phyloP scores from a whole-genome alignment of 2,797 vertebrate genomes.

The Phoeniculus purpureus region DNA sequence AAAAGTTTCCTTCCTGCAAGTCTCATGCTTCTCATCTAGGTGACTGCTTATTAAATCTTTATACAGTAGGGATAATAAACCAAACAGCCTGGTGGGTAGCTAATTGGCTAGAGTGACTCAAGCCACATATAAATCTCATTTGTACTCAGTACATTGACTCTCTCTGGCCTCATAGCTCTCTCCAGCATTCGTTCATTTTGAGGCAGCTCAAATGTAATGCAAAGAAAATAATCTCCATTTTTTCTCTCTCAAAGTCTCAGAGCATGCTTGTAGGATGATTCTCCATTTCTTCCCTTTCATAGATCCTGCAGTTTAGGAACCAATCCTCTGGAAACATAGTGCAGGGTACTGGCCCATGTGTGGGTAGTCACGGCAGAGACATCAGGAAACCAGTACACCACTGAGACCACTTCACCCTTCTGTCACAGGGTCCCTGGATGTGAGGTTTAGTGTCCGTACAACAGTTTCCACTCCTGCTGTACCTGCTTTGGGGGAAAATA shows the following conservation, averaged over 20 bases:
- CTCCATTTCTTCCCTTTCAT: not conserved
- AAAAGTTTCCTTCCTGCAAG: conserved; percentile 47
- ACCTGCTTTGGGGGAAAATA: conserved; percentile 20
- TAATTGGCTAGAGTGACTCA: conserved; percentile 63
- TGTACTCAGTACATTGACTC: conserved; percentile 21
- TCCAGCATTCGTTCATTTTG: conserved; percentile 6
- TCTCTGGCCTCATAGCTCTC: conserved; percentile 17
- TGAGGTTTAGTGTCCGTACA: not conserved
- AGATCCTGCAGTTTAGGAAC: not conserved
- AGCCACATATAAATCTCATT: conserved; percentile 57
- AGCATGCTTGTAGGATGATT: not conserved
- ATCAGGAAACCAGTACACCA: not conserved
- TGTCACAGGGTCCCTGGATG: not conserved
- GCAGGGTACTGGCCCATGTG: not conserved
- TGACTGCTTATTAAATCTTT: conserved; percentile 66
- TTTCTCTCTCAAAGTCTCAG: not conserved
- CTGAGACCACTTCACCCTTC: not conserved
- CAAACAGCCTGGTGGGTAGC: conserved; percentile 56
- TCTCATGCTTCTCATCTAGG: conserved; percentile 53
- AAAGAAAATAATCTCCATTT: not conserved
- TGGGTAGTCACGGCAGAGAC: not conserved
- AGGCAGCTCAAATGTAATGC: not conserved
- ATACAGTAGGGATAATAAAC: conserved; percentile 40
- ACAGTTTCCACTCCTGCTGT: not conserved
- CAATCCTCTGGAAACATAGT: not conserved